phyloP scores from a whole-genome alignment of 2,888 invertebrate genomes.

The Monochamus alternatus region DNA sequence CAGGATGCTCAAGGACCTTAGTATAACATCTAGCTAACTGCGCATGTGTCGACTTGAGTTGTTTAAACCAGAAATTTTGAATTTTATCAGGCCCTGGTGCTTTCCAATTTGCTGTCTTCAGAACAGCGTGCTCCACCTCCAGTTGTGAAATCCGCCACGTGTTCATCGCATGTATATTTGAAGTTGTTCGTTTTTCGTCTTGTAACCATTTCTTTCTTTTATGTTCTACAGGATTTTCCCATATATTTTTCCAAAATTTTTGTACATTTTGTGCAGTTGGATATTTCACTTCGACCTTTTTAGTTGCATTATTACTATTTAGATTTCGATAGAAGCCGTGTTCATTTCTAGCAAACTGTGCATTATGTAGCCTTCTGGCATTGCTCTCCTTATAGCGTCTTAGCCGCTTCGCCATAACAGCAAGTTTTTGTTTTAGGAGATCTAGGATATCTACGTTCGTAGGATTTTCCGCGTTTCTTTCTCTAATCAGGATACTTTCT shows the following conservation, averaged over 20 bases:
- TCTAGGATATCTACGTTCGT: background rate
- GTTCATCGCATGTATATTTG: background rate
- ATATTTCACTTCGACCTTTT: background rate
- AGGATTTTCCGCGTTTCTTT: background rate
- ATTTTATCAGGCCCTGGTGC: background rate
- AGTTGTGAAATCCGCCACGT: background rate
- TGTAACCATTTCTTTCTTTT: background rate
- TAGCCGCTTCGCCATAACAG: background rate
- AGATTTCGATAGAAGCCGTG: too few relatives aligned
- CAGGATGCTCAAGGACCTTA: background rate
- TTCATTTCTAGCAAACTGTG: too few relatives aligned
- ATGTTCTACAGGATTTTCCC: background rate
- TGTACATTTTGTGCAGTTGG: background rate
- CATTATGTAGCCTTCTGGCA: too few relatives aligned
- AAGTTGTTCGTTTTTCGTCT: background rate
- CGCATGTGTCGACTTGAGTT: background rate
- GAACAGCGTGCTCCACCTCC: background rate
- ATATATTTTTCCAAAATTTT: background rate
- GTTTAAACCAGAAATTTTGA: background rate
- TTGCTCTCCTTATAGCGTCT: too few relatives aligned
- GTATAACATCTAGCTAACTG: background rate
- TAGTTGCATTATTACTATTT: background rate
- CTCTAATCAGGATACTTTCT: background rate
- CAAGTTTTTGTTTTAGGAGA: background rate
- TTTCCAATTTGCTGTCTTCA: background rate